phyloP scores from a whole-genome alignment of 2,113 vertebrate genomes.

The Xyrauchen texanus region DNA sequence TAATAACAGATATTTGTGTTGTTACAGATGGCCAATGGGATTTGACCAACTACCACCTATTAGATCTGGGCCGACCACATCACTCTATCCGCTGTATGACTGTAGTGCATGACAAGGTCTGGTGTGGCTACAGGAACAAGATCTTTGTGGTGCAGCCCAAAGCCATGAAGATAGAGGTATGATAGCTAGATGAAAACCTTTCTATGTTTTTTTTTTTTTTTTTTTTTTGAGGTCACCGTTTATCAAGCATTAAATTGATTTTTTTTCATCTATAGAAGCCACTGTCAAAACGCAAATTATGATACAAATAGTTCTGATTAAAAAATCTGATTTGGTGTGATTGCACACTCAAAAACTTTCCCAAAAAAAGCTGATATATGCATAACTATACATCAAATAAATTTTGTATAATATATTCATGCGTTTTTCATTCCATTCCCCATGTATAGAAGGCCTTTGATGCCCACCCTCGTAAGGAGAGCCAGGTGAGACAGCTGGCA shows the following conservation, averaged over 20 bases:
- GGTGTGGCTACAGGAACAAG: constrained; percentile 97
- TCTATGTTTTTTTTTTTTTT: not conserved
- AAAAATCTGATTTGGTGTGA: no score
- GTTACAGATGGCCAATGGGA: constrained; percentile 95
- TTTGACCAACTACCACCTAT: constrained; percentile 93
- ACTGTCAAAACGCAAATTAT: no score
- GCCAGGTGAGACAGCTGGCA: constrained; percentile 87
- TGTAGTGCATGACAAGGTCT: constrained; percentile 95
- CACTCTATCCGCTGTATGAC: constrained; percentile 97
- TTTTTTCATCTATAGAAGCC: no score
- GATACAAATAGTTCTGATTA: no score
- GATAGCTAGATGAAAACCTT: not conserved
- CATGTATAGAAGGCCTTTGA: constrained; percentile 85
- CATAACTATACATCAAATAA: no score
- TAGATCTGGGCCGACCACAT: constrained; percentile 89
- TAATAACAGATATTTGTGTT: not conserved
- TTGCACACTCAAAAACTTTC: no score
- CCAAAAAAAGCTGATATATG: no score
- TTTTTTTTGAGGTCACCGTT: no score
- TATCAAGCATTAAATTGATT: no score
- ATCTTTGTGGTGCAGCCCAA: constrained; percentile 96
- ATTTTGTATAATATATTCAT: no score
- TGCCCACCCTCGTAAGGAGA: constrained; percentile 89
- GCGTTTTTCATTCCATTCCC: not conserved
- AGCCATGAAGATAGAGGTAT: constrained; percentile 97